Base-by-base conservation (phyloP, 2,888 invertebrate species). In the Tupiocoris notatus region DNA sequence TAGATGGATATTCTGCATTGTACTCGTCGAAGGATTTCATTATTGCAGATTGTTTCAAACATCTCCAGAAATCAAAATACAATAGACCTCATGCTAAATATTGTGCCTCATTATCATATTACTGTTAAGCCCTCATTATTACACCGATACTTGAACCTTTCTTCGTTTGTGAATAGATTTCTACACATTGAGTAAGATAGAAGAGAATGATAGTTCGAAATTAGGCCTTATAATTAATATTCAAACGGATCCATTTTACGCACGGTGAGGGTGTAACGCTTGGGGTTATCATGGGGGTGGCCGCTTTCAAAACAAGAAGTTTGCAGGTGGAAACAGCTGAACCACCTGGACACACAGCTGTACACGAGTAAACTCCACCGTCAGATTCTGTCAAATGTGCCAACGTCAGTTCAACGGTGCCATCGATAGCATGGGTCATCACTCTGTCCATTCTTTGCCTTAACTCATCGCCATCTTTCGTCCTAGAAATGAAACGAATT, bases 321-420 rank as follows among this genome's bases (percentile, higher is more conserved):
- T 92, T 92, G n/a, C 93, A 93, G 21, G 91, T 91, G 9, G 94
- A 92, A 78, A 88, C 89, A 25, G 90, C 90, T 83, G 90, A 91
- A 66, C 97, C 97, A 74, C 94, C 88, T 79, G 90, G 89, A 83
- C 95, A 95, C 82, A 89, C 89, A 0, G 92, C 95, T 59, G 93
- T 89, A 82, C 95, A 96, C 0, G 90, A 89, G 84, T 95, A 96
- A 81, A 92, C 92, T 73, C 95, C 96, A 83, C 95, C 94, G 82
- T 96, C 95, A 82, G 95, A 20, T 39, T 68, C 61, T 2, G 24
- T 54, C 62, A 76, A 21, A 68, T 76, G 76, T 12, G 76, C 76
- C 21, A 76, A 22, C 1, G 65, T 65, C 54, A 76, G 57, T 18
- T 76, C 76, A 9, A 76, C 68, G 0, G 76, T 76, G 1, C 76